These are phyloP conservation scores for Serrognathus titanus DNA, from an alignment of 2,888 invertebrate genomes.

Conservation along the genomic window DNA sequence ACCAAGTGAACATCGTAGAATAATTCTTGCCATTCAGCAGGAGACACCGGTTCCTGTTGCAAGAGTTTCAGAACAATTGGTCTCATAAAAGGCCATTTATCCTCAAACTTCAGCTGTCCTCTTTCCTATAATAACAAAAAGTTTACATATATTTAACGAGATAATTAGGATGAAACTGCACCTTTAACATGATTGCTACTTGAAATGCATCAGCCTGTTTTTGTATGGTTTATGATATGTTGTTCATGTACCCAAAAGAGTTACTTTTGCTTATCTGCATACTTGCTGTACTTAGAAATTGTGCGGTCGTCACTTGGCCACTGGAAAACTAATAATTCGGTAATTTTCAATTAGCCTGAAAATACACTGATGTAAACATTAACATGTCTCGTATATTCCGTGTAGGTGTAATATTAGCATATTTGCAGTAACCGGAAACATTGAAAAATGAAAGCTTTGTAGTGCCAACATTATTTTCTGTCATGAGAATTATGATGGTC, in stretches of 20 bases:
- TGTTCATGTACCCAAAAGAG: too few species aligned
- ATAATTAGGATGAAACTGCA: conserved; percentile 1
- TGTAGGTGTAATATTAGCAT: too few species aligned
- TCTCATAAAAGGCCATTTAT: conserved; percentile 95
- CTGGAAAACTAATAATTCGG: too few species aligned
- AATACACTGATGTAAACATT: too few species aligned
- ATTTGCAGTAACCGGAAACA: not conserved
- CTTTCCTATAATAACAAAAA: conserved; percentile 58
- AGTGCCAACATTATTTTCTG: not conserved
- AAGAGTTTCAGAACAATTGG: conserved; percentile 90
- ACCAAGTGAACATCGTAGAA: conserved; percentile 95
- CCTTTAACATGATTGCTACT: conserved; percentile 22
- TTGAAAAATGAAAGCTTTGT: not conserved
- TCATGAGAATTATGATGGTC: not conserved
- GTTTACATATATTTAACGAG: not conserved
- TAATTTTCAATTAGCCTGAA: too few species aligned
- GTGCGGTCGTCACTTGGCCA: too few species aligned
- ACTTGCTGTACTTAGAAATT: too few species aligned
- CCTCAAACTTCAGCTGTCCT: conserved; percentile 84
- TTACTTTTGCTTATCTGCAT: too few species aligned
- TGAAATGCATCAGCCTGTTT: too few species aligned
- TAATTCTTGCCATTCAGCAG: conserved; percentile 95
- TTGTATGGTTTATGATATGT: too few species aligned
- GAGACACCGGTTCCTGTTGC: conserved; percentile 90
- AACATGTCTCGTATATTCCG: too few species aligned